Percentiles rank a stretch among this genome's conserved stretches.
phyloP scores from a whole-genome alignment of 2,797 vertebrate genomes.

The Gephyroberyx darwinii region DNA sequence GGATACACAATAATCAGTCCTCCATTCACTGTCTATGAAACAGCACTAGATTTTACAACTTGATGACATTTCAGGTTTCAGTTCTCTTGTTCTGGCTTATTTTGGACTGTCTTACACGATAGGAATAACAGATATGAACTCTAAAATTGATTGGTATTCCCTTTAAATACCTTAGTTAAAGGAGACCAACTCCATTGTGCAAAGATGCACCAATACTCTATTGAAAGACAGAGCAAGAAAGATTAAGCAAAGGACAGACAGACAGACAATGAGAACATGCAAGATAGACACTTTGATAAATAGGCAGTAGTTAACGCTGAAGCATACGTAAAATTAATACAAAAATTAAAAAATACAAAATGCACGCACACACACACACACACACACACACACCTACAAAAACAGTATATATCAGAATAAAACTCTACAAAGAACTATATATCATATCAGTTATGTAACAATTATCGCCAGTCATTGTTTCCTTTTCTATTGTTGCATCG shows the following conservation, averaged over 20 bases:
- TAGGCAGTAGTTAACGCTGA: slow-evolving; percentile 85
- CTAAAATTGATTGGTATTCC: slow-evolving; percentile 33
- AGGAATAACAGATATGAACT: slow-evolving; percentile 24
- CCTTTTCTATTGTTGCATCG: slow-evolving; percentile 75
- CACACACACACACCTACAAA: slow-evolving; percentile 83
- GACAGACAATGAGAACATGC: slow-evolving; percentile 77
- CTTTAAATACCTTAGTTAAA: slow-evolving; percentile 44
- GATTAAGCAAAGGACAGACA: slow-evolving; percentile 54
- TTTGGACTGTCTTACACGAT: slow-evolving; percentile 25
- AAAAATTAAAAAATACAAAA: slow-evolving; percentile 86
- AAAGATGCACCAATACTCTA: slow-evolving; percentile 67
- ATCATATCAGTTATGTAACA: slow-evolving; percentile 80
- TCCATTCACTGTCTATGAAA: neutral
- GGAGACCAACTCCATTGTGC: slow-evolving; percentile 69
- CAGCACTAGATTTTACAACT: slow-evolving; percentile 42
- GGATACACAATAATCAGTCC: neutral
- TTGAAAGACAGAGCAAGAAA: slow-evolving; percentile 46
- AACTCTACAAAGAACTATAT: slow-evolving; percentile 86
- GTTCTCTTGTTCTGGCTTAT: slow-evolving; percentile 34
- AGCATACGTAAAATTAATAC: slow-evolving; percentile 84
- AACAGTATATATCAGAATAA: slow-evolving; percentile 85
- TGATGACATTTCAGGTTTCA: slow-evolving; percentile 29
- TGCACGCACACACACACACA: slow-evolving; percentile 74
- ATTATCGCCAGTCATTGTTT: slow-evolving; percentile 78
- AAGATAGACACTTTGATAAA: slow-evolving; percentile 80